Percentiles rank a stretch among this genome's conserved stretches.
These are phyloP conservation scores for Cosmopolites sordidus DNA, from an alignment of 2,888 invertebrate genomes.

Conservation along the genomic window DNA sequence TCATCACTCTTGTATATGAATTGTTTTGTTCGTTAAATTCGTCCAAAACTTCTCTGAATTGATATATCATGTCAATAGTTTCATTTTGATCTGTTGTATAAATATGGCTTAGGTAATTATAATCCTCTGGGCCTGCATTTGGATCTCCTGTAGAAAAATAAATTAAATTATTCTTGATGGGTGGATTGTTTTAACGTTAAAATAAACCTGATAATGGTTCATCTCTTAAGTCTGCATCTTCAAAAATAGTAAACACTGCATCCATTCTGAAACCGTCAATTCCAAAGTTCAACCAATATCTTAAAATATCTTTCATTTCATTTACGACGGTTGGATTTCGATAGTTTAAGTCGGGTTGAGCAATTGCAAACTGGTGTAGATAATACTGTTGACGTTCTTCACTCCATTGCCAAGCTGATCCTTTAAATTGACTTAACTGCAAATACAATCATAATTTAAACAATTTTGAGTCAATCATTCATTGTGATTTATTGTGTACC, in stretches of 20 bases:
- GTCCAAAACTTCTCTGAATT: conserved; percentile 61
- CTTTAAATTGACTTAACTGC: conserved; percentile 38
- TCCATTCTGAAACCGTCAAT: conserved; percentile 84
- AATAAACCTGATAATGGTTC: conserved; percentile 42
- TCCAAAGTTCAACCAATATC: conserved; percentile 78
- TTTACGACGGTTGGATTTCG: conserved; percentile 63
- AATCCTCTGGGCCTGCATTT: conserved; percentile 6
- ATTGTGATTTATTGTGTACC: conserved; percentile 5
- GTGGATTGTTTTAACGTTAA: neutral
- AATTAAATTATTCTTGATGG: neutral
- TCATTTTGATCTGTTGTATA: conserved; percentile 58
- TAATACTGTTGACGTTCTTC: conserved; percentile 66
- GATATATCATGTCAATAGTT: conserved; percentile 61
- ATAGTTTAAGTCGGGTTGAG: conserved; percentile 80
- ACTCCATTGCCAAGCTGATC: conserved; percentile 54
- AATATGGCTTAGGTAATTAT: conserved; percentile 51
- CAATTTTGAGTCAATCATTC: too few species aligned
- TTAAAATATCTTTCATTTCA: conserved; percentile 55
- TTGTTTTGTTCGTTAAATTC: conserved; percentile 46
- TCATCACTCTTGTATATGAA: conserved; percentile 58
- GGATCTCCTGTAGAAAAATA: neutral
- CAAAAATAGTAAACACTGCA: conserved; percentile 56
- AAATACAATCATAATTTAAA: conserved; percentile 3
- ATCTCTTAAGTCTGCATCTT: conserved; percentile 43
- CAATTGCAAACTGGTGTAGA: conserved; percentile 71